Conservation (phyloP, 2,113 vertebrate genomes). For the Eublepharis macularius region DNA sequence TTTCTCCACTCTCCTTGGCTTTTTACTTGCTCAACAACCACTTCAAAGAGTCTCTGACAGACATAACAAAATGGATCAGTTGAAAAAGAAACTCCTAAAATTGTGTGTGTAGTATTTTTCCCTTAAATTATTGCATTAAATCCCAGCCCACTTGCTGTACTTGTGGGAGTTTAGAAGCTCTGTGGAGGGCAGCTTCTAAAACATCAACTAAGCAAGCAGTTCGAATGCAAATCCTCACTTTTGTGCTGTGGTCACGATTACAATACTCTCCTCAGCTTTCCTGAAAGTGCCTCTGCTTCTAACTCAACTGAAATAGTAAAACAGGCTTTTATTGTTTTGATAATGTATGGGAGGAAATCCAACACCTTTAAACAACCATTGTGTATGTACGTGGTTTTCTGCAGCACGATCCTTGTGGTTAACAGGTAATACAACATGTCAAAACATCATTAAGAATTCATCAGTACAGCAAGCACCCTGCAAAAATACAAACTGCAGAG, state of each 20-base stretch:
- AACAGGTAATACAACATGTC: conserved; percentile 60
- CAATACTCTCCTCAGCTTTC: background rate
- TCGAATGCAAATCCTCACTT: background rate
- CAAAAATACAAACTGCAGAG: background rate
- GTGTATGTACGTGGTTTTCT: conserved; percentile 55
- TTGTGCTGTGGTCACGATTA: background rate
- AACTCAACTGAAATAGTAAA: conserved; percentile 36
- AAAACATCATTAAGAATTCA: background rate
- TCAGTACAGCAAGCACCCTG: background rate
- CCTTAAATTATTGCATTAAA: background rate
- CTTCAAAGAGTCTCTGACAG: background rate
- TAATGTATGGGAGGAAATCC: conserved; percentile 35
- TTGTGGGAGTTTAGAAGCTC: background rate
- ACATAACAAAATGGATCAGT: background rate
- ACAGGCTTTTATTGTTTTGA: conserved; percentile 51
- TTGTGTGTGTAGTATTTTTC: background rate
- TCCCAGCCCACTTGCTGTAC: background rate
- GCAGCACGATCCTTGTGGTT: conserved; percentile 44
- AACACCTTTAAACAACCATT: conserved; percentile 49
- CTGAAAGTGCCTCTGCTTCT: background rate
- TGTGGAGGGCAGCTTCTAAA: background rate
- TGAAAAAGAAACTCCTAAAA: background rate
- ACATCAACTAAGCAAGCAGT: background rate
- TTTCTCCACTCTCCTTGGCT: background rate
- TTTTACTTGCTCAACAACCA: background rate